Evolutionary conservation across 2,113 vertebrate species (phyloP).

Genomic region (Lophochroa leadbeateri): DNA sequence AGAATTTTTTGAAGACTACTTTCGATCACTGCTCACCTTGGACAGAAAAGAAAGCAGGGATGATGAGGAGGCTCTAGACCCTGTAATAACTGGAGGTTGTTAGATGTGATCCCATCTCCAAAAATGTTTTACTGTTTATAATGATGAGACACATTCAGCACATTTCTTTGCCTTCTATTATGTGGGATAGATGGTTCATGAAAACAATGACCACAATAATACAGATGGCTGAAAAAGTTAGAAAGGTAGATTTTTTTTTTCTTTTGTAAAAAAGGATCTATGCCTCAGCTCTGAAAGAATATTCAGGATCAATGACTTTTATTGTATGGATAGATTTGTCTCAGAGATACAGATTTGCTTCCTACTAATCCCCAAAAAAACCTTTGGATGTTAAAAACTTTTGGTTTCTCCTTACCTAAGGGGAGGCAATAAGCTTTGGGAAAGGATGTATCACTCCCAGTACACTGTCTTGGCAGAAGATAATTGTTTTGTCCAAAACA

Average conservation of each 20-base stretch:
- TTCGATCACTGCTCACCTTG: neutral
- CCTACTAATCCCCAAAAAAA: neutral
- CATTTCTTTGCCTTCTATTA: neutral
- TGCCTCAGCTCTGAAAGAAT: neutral
- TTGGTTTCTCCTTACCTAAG: neutral
- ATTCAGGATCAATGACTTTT: neutral
- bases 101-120: neutral
- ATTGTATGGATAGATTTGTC: neutral
- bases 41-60: neutral
- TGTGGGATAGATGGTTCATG: neutral
- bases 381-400: neutral
- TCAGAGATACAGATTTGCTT: neutral
- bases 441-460: neutral
- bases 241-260: neutral
- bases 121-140: neutral
- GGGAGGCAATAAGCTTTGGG: neutral
- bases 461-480: neutral
- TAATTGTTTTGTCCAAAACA: neutral
- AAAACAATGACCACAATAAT: neutral
- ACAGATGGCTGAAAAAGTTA: neutral
- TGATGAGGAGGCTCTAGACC: neutral
- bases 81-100: neutral
- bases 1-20: neutral
- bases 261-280: neutral
- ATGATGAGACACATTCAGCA: neutral